Percentiles rank a stretch among this genome's conserved stretches.
These are phyloP conservation scores for Chironomus riparius DNA, from an alignment of 2,888 invertebrate genomes.

Conservation along the genomic window DNA sequence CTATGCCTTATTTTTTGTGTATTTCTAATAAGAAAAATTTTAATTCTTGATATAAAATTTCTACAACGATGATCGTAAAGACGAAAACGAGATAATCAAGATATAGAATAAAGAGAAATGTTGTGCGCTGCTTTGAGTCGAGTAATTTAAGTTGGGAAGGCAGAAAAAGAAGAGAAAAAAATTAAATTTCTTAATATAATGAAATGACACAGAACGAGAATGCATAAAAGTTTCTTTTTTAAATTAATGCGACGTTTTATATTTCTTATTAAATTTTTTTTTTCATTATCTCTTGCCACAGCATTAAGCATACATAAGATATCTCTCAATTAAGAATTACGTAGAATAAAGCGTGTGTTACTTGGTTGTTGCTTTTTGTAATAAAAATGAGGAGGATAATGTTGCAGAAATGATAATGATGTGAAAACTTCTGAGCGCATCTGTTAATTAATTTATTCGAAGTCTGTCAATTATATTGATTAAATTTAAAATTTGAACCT, in stretches of 20 bases:
- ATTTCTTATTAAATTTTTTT: not conserved
- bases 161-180: too few relatives aligned
- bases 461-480: too few relatives aligned
- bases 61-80: not conserved
- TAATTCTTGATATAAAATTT: not conserved
- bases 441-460: too few relatives aligned
- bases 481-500: too few relatives aligned
- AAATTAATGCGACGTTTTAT: slow-evolving; percentile 9
- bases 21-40: not conserved
- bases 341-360: not conserved
- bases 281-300: not conserved
- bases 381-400: too few relatives aligned
- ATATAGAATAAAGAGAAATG: not conserved
- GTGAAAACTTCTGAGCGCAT: too few relatives aligned
- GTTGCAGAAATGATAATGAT: too few relatives aligned
- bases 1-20: not conserved
- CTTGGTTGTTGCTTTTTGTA: not conserved
- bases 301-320: not conserved
- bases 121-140: not conserved
- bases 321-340: not conserved
- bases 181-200: not conserved
- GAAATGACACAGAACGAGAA: slow-evolving; percentile 7
- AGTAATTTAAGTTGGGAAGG: not conserved
- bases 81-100: slow-evolving; percentile 3
- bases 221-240: not conserved